Percentiles rank a stretch among this genome's conserved stretches.
Evolutionary conservation across 64 coral and sea anemone species (phyloP).

Genomic region (Dendrophyllia cribrosa): DNA sequence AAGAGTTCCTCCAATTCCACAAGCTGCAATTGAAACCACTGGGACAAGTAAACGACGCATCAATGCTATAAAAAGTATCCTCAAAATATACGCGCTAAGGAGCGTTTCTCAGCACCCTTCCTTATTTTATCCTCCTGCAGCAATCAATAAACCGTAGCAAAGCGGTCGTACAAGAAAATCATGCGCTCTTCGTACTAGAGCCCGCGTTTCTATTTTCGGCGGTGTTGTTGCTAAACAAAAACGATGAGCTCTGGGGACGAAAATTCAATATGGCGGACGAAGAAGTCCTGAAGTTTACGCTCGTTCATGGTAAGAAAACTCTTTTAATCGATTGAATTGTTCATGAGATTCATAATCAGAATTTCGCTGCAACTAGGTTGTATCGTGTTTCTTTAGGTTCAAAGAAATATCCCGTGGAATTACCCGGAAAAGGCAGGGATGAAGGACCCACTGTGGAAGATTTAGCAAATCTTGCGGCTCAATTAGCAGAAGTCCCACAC

Average conservation of each 20-base stretch:
- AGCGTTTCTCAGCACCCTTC: too few relatives aligned
- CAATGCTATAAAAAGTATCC: background rate
- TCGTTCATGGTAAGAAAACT: slow-evolving; percentile 67
- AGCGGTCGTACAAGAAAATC: too few relatives aligned
- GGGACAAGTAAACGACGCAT: slow-evolving; percentile 41
- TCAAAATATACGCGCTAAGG: background rate
- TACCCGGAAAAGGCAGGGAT: background rate
- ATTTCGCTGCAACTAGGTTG: too few relatives aligned
- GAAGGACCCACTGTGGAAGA: slow-evolving; percentile 20
- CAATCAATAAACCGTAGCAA: too few relatives aligned
- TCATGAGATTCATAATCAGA: too few relatives aligned
- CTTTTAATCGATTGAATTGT: background rate
- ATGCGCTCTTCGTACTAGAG: background rate
- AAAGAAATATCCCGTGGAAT: slow-evolving; percentile 19
- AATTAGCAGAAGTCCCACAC: slow-evolving; percentile 5
- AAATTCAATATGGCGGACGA: slow-evolving; percentile 84
- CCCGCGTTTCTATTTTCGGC: background rate
- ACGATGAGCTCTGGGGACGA: background rate
- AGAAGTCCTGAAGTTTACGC: slow-evolving; percentile 62
- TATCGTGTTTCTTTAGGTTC: background rate
- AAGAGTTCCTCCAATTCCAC: slow-evolving; percentile 66
- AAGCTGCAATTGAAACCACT: slow-evolving; percentile 47
- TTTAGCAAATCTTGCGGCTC: slow-evolving; percentile 35
- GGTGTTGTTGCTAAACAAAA: background rate
- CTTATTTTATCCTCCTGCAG: too few relatives aligned